Evolutionary conservation across 2,113 vertebrate genomes (phyloP), one percentile per base, ranked within the genome.

Genomic region (Rissa tridactyla): DNA sequence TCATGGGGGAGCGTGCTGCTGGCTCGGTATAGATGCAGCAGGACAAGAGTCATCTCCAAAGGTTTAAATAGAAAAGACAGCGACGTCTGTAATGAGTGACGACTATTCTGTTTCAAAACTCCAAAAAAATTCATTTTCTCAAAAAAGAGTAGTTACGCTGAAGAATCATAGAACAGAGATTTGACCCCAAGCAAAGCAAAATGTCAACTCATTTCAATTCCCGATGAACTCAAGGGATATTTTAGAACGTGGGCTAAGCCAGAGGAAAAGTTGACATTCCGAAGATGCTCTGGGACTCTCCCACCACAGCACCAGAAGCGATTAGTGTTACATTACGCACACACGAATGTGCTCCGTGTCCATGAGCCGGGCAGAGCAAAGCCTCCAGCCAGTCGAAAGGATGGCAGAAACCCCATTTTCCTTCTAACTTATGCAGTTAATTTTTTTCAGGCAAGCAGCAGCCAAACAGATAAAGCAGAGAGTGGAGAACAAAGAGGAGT

Each of bases 261-360:
- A 69, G 61, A 66, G 15, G 46, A 57, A 22, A 75, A 55, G 12
- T 15, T 44, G 42, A 52, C 21, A 5, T 68, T 25, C 20, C 44
- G 42, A 38, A 66, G 42, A 5, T 27, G 29, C 29, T 82, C 70
- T 57, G 58, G 21, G 93, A 57, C 15, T 36, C 14, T 52, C 30
- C 30, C 57, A 44, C 8, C 16, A 5, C 42, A 52, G 30, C 71
- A 49, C 7, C 38, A 76, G 70, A 27, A 85, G 32, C 4, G 1
- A 25, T 30, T 1, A 4, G 27, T n/a, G 36, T 32, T 36, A 32
- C 16, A 8, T 0, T 58, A 36, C 46, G 44, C 30, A 47, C 2
- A 13, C 46, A 47, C 12, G 3, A 12, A 64, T 3, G 3, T 17
- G 30, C 14, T 80, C 52, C 13, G 6, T 9, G 34, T 15, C 57